These are phyloP conservation scores for Diadema setosum DNA, from an alignment of 35 echinoderm and acorn worm genomes.

Conservation along the genomic window DNA sequence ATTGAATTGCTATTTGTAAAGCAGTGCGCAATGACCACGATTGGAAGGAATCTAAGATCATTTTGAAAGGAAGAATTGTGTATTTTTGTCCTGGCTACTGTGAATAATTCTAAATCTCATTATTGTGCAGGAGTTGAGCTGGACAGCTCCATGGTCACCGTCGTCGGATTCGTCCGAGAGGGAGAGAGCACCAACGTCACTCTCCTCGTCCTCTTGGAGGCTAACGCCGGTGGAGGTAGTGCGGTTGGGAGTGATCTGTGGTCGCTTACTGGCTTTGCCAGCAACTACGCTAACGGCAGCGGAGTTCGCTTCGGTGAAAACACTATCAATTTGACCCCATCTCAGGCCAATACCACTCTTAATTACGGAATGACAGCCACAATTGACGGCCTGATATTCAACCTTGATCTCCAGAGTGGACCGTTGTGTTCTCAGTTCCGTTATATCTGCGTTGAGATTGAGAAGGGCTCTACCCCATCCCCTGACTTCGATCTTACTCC, in stretches of 20 bases:
- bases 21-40: not conserved
- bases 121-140: not conserved
- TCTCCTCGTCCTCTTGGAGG: not conserved
- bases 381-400: not conserved
- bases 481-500: constrained; percentile 66
- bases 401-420: constrained; percentile 16
- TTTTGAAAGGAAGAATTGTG: not conserved
- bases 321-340: not conserved
- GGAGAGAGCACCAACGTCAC: not conserved
- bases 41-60: not conserved
- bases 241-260: constrained; percentile 36
- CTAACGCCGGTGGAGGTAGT: not conserved
- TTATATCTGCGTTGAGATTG: constrained; percentile 66
- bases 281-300: not conserved
- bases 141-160: not conserved
- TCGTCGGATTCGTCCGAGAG: not conserved
- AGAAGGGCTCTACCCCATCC: constrained; percentile 46
- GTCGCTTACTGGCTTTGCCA: constrained; percentile 17
- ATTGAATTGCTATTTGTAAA: not conserved
- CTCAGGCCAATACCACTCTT: constrained; percentile 17
- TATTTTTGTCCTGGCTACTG: not conserved
- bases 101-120: not conserved
- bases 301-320: not conserved
- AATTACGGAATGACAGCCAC: not conserved
- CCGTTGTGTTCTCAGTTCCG: constrained; percentile 26